Conservation (phyloP, 2,888 invertebrate genomes). For the Aporophyla nigra region DNA sequence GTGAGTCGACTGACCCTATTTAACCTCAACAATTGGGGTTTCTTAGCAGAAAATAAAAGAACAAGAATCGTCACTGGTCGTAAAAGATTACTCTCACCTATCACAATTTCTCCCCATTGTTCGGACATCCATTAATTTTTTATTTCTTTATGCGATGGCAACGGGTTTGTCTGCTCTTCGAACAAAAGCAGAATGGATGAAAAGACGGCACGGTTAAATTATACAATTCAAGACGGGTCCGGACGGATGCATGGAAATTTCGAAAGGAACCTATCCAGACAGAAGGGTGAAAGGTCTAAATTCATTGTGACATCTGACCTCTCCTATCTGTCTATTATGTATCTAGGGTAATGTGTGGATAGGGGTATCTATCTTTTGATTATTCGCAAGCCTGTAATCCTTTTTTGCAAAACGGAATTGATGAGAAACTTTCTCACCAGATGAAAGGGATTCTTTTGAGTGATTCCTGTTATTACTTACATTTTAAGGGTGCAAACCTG, state of each 20-base stretch:
- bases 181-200: slow-evolving; percentile 86
- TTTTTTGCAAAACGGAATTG: slow-evolving; percentile 51
- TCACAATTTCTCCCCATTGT: slow-evolving; percentile 90
- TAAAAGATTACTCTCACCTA: slow-evolving; percentile 89
- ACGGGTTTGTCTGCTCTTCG: slow-evolving; percentile 86
- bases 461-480: slow-evolving; percentile 50
- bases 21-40: slow-evolving; percentile 83
- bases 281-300: slow-evolving; percentile 77
- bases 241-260: slow-evolving; percentile 76
- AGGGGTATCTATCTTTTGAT: slow-evolving; percentile 61
- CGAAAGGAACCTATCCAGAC: slow-evolving; percentile 69
- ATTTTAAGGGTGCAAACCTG: slow-evolving; percentile 55
- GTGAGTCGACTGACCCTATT: slow-evolving; percentile 82
- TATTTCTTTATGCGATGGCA: slow-evolving; percentile 80
- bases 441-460: slow-evolving; percentile 58
- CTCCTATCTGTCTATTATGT: slow-evolving; percentile 64
- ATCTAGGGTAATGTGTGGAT: slow-evolving; percentile 55
- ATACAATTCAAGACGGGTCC: slow-evolving; percentile 82
- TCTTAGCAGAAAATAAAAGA: slow-evolving; percentile 81
- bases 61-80: slow-evolving; percentile 82
- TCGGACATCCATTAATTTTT: slow-evolving; percentile 87
- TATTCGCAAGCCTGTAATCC: slow-evolving; percentile 46
- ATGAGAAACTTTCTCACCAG: slow-evolving; percentile 61
- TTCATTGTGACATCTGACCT: slow-evolving; percentile 73
- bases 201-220: slow-evolving; percentile 85